phyloP scores from a whole-genome alignment of 1,140 invertebrate genomes.

The Glomeris maerens region DNA sequence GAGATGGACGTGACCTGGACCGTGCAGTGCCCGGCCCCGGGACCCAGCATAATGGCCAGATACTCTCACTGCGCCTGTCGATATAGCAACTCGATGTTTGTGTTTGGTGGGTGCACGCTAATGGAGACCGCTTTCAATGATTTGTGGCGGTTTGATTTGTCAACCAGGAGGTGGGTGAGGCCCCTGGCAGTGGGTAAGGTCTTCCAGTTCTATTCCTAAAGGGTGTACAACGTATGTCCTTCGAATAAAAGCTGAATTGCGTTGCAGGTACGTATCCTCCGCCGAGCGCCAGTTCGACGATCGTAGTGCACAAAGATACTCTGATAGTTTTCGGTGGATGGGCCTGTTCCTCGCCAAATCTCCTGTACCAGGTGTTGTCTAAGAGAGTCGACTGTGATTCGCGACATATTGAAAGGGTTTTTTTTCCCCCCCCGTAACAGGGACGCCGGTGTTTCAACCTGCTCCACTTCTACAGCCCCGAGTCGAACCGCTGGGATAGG shows the following conservation, averaged over 20 bases:
- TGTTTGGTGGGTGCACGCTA: constrained; percentile 92
- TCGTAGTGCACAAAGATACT: constrained; percentile 68
- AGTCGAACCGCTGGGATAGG: constrained; percentile 66
- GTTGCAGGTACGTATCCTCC: constrained; percentile 76
- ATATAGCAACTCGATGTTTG: constrained; percentile 69
- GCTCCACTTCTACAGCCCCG: constrained; percentile 75
- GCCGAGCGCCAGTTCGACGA: constrained; percentile 85
- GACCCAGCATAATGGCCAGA: constrained; percentile 62
- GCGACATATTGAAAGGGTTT: background rate
- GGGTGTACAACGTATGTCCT: background rate
- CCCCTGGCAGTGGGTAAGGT: constrained; percentile 31
- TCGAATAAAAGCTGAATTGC: constrained; percentile 9
- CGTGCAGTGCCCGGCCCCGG: constrained; percentile 38
- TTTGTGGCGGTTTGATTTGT: constrained; percentile 83
- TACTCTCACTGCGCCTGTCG: constrained; percentile 84
- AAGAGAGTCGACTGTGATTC: background rate
- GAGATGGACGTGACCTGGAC: constrained; percentile 54
- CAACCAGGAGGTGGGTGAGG: constrained; percentile 56
- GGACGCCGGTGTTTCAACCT: constrained; percentile 65
- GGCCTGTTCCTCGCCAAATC: constrained; percentile 82
- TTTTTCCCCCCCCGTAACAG: constrained; percentile 17
- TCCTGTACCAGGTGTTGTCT: constrained; percentile 55
- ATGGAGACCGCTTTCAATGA: constrained; percentile 93
- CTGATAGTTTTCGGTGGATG: constrained; percentile 88
- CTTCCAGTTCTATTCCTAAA: constrained; percentile 3